Percentiles rank a stretch among this genome's conserved stretches.
phyloP scores from a whole-genome alignment of 2,797 vertebrate species.

The Knipowitschia caucasica region DNA sequence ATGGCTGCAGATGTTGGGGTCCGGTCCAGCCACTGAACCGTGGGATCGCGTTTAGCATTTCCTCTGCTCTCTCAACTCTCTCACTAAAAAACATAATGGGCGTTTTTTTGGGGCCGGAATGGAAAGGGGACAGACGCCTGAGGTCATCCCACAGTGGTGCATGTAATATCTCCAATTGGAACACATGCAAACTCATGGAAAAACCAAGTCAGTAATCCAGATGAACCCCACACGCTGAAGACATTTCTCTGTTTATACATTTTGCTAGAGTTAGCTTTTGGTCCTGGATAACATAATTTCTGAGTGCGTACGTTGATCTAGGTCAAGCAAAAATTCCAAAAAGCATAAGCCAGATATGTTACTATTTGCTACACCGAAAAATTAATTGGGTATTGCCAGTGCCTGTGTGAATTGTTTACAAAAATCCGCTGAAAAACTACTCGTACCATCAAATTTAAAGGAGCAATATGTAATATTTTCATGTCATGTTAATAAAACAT shows the following conservation, averaged over 20 bases:
- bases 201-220: not conserved
- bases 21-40: constrained; percentile 7
- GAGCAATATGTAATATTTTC: too few species aligned
- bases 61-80: constrained; percentile 5
- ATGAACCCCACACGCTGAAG: not conserved
- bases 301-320: not conserved
- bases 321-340: not conserved
- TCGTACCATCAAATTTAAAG: too few species aligned
- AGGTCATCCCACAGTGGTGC: not conserved
- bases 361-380: not conserved
- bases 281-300: not conserved
- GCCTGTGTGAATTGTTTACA: too few species aligned
- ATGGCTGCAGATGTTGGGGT: constrained; percentile 13
- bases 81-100: constrained; percentile 5
- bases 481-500: too few species aligned
- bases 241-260: not conserved
- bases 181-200: not conserved
- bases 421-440: too few species aligned
- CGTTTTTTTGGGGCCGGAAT: constrained; percentile 12
- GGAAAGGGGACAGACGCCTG: constrained; percentile 4
- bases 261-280: not conserved
- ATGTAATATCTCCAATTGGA: not conserved
- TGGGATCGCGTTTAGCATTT: constrained; percentile 9
- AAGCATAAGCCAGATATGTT: not conserved
- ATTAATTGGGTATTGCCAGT: not conserved